Evolutionary conservation across 1,140 invertebrate species (phyloP), one percentile per base, ranked within the genome.

Genomic region (Bombus ignitus): DNA sequence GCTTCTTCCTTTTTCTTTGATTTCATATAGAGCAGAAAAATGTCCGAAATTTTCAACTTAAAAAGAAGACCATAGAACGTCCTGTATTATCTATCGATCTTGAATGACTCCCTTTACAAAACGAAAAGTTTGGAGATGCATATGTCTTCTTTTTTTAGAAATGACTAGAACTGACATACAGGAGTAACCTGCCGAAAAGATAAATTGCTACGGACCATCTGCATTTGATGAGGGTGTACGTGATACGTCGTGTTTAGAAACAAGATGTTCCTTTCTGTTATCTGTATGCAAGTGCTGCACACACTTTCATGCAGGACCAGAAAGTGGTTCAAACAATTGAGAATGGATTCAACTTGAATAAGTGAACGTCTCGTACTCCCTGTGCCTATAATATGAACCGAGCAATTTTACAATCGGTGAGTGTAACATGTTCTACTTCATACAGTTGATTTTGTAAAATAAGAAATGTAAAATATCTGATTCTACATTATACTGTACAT

Each of bases 361-460:
- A 65, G 32, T 57, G 74, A 88, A 89, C 87, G 85, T 91, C 85
- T 90, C 85, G 89, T 91, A 91, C 85, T 92, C 88, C 91, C 91
- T 93, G 86, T 92, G 88, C 89, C 81, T 93, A 91, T 87, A 81
- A 91, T 88, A 88, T 81, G 83, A 90, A 84, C 83, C 85, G 86
- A 90, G 90, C 89, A 92, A 93, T 92, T 92, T 91, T 91, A 91
- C 88, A 94, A 93, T 92, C 90, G 94, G 94, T 93, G 87, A 93
- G 87, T 35, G 22, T 13, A 18, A 1, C 25, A 25, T 28, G 18
- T 13, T 42, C 18, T 22, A 13, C 53, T 39, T 25, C 35, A 4
- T 32, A 0, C 4, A 2, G 22, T 47, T 3, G 18, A 18, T 37
- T 59, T 12, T 62, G 13, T 42, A 9, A 35, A 37, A n/a, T 13